These are phyloP conservation scores for Micromesistius poutassou DNA, from an alignment of 2,797 vertebrate genomes.

Conservation along the genomic window DNA sequence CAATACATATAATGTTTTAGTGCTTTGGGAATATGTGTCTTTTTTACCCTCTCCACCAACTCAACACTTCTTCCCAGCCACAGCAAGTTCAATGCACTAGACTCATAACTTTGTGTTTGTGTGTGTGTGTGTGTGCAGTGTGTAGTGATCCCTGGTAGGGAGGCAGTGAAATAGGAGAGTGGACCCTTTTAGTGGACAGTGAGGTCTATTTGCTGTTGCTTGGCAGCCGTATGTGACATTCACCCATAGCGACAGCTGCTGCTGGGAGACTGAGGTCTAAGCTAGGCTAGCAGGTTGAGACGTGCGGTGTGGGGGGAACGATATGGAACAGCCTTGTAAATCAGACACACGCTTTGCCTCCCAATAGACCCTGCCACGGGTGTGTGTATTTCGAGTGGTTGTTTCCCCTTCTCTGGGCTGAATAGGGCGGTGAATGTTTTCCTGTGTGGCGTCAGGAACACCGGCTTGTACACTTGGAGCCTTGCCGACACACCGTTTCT, in stretches of 20 bases:
- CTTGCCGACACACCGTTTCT: background rate
- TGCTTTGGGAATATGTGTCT: background rate
- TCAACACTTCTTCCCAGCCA: conserved; percentile 24
- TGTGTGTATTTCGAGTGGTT: conserved; percentile 66
- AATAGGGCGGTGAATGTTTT: conserved; percentile 49
- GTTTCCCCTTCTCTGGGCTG: conserved; percentile 61
- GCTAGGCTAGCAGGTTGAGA: conserved; percentile 64
- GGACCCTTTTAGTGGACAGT: conserved; percentile 49
- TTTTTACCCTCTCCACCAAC: background rate
- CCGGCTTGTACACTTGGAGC: conserved; percentile 42
- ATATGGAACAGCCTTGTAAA: conserved; percentile 69
- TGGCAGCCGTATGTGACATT: conserved; percentile 70
- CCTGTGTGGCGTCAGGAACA: conserved; percentile 62
- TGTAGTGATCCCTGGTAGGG: conserved; percentile 35
- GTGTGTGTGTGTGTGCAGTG: conserved; percentile 36
- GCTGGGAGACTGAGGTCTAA: conserved; percentile 57
- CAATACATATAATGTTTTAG: conserved; percentile 21
- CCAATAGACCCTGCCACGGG: conserved; percentile 33
- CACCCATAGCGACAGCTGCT: conserved; percentile 71
- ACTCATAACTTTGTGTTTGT: conserved; percentile 42
- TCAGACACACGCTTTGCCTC: conserved; percentile 65
- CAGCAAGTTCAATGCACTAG: conserved; percentile 22
- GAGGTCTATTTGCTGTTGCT: conserved; percentile 65
- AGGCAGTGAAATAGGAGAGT: conserved; percentile 63
- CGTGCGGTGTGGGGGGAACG: conserved; percentile 55